Evolutionary conservation across 2,797 vertebrate genomes (phyloP), one percentile per base, ranked within the genome.

Genomic region (Chrysocyon brachyurus): DNA sequence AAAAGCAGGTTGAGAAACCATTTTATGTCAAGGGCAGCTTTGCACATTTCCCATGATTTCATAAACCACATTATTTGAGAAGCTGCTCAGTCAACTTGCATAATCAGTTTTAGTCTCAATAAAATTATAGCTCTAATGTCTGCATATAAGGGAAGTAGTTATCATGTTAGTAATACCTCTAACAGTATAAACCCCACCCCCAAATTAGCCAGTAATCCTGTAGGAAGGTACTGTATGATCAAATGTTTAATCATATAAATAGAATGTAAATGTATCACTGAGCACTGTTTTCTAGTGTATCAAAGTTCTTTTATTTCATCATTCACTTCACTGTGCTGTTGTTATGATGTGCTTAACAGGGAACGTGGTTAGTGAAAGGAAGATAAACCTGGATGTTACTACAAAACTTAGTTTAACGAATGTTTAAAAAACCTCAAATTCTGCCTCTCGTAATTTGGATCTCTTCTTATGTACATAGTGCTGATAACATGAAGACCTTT

Each of bases 331-430:
- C 99, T 99, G 99, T 99, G 99, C 98, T 99, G 98, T 99, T 99
- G 90, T 97, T 98, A 99, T 98, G 98, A 99, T 99, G 99, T 99
- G 99, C 98, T 98, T 99, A 99, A 98, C 99, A 99, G 98, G 99
- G 99, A 99, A 99, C 97, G 98, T 98, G 98, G 98, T 98, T 99
- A 98, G 98, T 98, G 98, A 98, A 98, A 98, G 98, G 98, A 98
- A 99, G 99, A 99, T 99, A 99, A 99, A 99, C 99, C 99, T 99
- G 99, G 99, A 99, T 97, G 98, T 99, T 98, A 96, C 97, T 97
- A 96, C 91, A 97, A 97, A 98, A 97, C 88, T 28, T 94, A 92
- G 97, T 97, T 98, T 97, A 98, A 97, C 96, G 56, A 83, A 82
- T 95, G 98, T 97, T 98, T 97, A 82, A 96, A 95, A 93, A 98